Percentiles rank a stretch among this genome's conserved stretches.
Conservation (phyloP, 2,888 invertebrate species). For the Seladonia tumulorum region DNA sequence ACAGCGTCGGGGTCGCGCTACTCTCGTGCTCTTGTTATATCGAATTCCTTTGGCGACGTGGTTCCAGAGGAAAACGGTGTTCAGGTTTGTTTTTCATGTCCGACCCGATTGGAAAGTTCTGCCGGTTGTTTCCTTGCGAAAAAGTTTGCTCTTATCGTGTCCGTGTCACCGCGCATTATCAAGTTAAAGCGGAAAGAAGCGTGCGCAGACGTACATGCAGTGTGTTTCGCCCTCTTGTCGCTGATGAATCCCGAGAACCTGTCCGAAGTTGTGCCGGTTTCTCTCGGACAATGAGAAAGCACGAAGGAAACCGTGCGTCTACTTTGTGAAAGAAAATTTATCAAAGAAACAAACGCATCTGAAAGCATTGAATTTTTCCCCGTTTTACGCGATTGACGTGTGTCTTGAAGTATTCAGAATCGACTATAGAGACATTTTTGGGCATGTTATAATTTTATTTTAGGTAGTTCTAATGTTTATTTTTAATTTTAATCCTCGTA, state of each 20-base stretch:
- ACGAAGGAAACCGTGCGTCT: neutral
- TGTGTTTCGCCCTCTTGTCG: slow-evolving; percentile 17
- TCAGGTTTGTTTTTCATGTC: slow-evolving; percentile 16
- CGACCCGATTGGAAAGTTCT: slow-evolving; percentile 19
- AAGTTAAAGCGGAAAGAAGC: slow-evolving; percentile 24
- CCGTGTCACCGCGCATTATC: slow-evolving; percentile 40
- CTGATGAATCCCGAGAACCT: slow-evolving; percentile 31
- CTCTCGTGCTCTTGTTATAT: slow-evolving; percentile 28
- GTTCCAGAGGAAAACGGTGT: neutral
- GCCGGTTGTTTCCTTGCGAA: neutral
- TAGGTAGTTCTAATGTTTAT: no score
- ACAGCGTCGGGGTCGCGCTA: neutral
- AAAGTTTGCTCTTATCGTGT: slow-evolving; percentile 28
- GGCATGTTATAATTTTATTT: no score
- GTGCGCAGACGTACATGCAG: slow-evolving; percentile 27
- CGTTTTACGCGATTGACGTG: no score
- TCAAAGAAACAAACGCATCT: neutral
- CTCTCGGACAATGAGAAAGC: slow-evolving; percentile 13
- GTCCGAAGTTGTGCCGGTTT: slow-evolving; percentile 28
- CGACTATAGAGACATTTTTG: no score
- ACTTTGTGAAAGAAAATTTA: neutral
- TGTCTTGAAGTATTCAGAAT: no score
- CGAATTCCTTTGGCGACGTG: slow-evolving; percentile 33
- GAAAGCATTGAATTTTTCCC: no score
- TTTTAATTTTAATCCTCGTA: no score